Evolutionary conservation across 2,888 invertebrate genomes (phyloP), one percentile per base, ranked within the genome.

Genomic region (Drosophila limbata): DNA sequence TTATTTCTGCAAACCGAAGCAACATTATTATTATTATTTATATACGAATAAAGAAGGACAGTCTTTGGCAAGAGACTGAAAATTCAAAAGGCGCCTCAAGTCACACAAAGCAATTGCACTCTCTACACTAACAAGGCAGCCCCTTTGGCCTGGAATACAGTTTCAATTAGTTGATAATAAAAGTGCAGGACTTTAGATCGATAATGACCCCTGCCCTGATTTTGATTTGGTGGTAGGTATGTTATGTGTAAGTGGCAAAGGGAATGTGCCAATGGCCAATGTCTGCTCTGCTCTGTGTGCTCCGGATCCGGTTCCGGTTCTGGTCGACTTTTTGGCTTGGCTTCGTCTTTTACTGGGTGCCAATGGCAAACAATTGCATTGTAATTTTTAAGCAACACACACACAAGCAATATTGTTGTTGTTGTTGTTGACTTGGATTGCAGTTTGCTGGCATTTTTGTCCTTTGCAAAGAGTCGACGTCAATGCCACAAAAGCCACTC

Each of bases 401-500:
- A 60, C 40, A 52, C 44, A 44, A 4, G 33, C 50, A 48, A 64
- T 35, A 65, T 44, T 28, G 44, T 51, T 56, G 53, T 15, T 73
- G 56, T 50, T 65, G 63, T 42, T 64, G 64, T 62, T 31, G 73
- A 61, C 71, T 71, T 70, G 48, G 40, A 63, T 60, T 74, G 79
- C 80, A 76, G 73, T 76, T 84, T 78, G 68, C 68, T 53, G 44
- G 64, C 56, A 77, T 77, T 83, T 86, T 79, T 81, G 81, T 79
- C 81, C 79, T 74, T 75, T 66, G 69, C 64, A 48, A 53, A 64
- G 69, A 56, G 72, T 64, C 64, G 63, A 67, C 76, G 74, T 70
- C 77, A 74, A 69, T 80, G 72, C 87, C 86, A 78, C 86, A 85
- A 78, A 81, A 85, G 84, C 85, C 88, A 78, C 84, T 82, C 81